Base-by-base conservation (phyloP, 1,140 invertebrate species). In the Aphelinus atriplicis region DNA sequence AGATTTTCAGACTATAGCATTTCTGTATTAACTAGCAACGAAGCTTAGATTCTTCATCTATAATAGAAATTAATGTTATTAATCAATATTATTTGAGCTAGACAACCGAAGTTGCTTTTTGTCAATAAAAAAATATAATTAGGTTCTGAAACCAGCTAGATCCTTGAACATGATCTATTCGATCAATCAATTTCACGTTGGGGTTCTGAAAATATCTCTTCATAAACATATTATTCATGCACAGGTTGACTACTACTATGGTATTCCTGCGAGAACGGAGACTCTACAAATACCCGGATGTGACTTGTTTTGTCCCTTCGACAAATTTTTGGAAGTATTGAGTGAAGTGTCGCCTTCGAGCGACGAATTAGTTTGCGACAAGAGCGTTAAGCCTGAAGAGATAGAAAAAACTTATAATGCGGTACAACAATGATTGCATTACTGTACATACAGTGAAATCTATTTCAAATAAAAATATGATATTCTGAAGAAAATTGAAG, bases 341-440 rank as follows among this genome's bases (percentile, higher is more conserved):
- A 47, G 53, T 1, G 50, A 81, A 45, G 76, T 78, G 4, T 64
- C 58, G 2, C 80, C 81, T 7, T 65, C 76, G 2, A 63, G 64
- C 3, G 56, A 79, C 47, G 80, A 83, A 71, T 51, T 75, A 7
- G 3, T 46, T 2, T 83, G 82, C 64, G 9, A 53, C 51, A 53
- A 53, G 51, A 53, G 4, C 51, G 9, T 53, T 58, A 78, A 78
- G 48, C n/a, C 74, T 60, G 86, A 84, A 79, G 87, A 87, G 1
- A 81, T 10, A 7, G 84, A 72, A 88, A 88, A 9, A 92, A 57
- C 26, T 3, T 7, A 57, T 57, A 57, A 57, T 57, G 10, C 9
- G 3, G 26, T 57, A 57, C 51, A 9, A 5, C 9, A 53, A 53
- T 5, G 51, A 53, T 5, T 53, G 9, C 4, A 53, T 53, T 9